Conservation (phyloP, 2,888 invertebrate species). For the Scaptomyza parva region DNA sequence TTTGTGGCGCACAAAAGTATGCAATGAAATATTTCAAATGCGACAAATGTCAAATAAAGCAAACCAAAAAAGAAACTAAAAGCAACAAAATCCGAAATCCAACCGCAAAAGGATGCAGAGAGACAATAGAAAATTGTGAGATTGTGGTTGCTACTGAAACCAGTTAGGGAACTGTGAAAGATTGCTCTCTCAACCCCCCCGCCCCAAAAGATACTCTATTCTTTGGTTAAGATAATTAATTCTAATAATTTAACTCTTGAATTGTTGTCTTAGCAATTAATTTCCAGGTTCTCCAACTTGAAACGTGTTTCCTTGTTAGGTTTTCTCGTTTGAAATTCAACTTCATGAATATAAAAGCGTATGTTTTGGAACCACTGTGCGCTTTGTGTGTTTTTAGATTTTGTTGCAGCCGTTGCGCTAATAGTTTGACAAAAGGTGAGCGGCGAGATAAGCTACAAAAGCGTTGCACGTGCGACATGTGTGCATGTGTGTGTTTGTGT, state of each 20-base stretch:
- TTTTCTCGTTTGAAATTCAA: too few species aligned
- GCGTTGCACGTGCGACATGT: conserved; percentile 24
- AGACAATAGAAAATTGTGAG: conserved; percentile 20
- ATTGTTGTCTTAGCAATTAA: neutral
- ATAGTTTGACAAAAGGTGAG: conserved; percentile 68
- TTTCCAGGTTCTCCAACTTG: too few species aligned
- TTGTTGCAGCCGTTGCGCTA: conserved; percentile 32
- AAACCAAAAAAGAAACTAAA: neutral
- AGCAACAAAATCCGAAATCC: too few species aligned
- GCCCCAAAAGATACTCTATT: neutral
- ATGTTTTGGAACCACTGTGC: too few species aligned
- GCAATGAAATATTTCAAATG: conserved; percentile 71
- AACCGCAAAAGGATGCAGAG: neutral
- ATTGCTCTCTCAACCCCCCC: conserved; percentile 14
- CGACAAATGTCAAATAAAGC: conserved; percentile 43
- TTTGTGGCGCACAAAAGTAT: conserved; percentile 58
- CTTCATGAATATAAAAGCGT: too few species aligned
- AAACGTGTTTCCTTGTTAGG: too few species aligned
- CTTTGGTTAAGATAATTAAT: conserved; percentile 23
- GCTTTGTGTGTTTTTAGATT: conserved; percentile 8
- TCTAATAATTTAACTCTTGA: conserved; percentile 20
- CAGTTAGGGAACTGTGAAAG: neutral
- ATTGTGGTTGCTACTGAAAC: neutral
- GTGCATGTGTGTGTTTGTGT: conserved; percentile 16
- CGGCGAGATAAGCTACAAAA: conserved; percentile 43